A percentile compares a stretch with the other conserved stretches of the same genome.
These are phyloP conservation scores for Enteromius fasciolatus DNA, from an alignment of 2,797 vertebrate species.

Conservation along the genomic window DNA sequence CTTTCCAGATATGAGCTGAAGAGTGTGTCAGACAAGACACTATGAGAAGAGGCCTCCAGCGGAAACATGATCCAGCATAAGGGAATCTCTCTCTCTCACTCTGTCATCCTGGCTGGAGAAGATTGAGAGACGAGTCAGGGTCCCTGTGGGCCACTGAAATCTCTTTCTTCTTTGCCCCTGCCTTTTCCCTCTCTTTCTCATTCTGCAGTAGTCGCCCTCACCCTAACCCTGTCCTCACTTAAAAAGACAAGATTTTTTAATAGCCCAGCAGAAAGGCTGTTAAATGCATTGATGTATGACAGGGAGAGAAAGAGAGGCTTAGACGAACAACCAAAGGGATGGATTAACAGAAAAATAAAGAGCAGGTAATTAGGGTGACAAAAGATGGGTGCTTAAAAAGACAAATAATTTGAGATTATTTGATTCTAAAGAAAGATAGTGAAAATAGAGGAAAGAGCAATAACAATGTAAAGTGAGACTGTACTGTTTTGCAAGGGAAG, in stretches of 20 bases:
- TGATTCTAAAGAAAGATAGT: constrained; percentile 1
- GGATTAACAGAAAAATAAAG: constrained; percentile 5
- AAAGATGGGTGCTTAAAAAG: constrained; percentile 2
- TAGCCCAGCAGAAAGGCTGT: constrained; percentile 58
- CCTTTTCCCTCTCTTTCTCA: constrained; percentile 52
- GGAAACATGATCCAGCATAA: constrained; percentile 62
- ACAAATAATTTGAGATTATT: constrained; percentile 4
- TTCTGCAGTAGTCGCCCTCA: constrained; percentile 55
- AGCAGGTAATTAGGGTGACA: constrained; percentile 7
- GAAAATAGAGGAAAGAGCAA: neutral
- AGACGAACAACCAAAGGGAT: constrained; percentile 22
- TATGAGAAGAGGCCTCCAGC: constrained; percentile 57
- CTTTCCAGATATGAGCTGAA: constrained; percentile 29
- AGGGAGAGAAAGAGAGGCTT: constrained; percentile 28
- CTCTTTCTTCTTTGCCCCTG: constrained; percentile 60
- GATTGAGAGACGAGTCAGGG: constrained; percentile 62
- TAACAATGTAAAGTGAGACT: constrained; percentile 7
- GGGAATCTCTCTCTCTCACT: constrained; percentile 51
- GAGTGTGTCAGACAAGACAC: constrained; percentile 50
- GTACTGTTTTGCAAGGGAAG: neutral
- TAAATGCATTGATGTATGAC: constrained; percentile 59
- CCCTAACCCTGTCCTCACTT: constrained; percentile 61
- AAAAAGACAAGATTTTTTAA: constrained; percentile 63
- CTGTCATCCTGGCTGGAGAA: constrained; percentile 52
- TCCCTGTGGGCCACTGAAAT: constrained; percentile 63